A percentile compares a stretch with the other conserved stretches of the same genome.
Conservation (phyloP, 2,797 vertebrate species). For the Perodicticus potto region DNA sequence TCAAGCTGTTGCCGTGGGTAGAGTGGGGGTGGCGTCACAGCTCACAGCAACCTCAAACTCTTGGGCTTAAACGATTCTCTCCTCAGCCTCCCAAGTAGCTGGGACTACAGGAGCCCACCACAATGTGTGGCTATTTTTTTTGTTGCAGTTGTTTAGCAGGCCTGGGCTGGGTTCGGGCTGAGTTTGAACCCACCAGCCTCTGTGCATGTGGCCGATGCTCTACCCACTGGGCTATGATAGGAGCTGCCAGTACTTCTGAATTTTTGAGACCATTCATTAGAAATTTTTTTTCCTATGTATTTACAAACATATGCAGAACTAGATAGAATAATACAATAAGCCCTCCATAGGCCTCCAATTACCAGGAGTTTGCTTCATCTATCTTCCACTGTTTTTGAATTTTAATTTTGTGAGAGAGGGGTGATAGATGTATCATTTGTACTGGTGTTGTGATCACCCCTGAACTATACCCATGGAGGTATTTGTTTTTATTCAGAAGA, state of each 20-base stretch:
- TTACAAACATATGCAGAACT: background rate
- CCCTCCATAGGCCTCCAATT: background rate
- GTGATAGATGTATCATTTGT: background rate
- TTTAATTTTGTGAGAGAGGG: slow-evolving; percentile 30
- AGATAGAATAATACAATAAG: background rate
- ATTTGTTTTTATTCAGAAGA: slow-evolving; percentile 52
- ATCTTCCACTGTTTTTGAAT: background rate
- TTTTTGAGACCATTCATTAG: background rate
- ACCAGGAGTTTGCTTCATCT: background rate
- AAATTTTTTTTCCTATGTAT: slow-evolving; percentile 1
- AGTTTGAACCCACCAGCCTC: no score
- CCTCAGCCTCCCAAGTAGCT: no score
- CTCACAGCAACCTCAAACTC: no score
- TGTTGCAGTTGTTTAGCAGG: no score
- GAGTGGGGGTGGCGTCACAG: no score
- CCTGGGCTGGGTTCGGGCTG: no score
- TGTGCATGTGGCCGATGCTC: no score
- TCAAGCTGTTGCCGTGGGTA: no score
- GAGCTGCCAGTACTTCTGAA: background rate
- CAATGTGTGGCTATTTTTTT: no score
- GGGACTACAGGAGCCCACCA: no score
- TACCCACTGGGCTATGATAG: no score
- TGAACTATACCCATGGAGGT: background rate
- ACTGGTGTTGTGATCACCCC: background rate
- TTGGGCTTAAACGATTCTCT: no score